These are phyloP conservation scores for Chrysoperla carnea DNA, from an alignment of 1,140 invertebrate species.

Conservation along the genomic window DNA sequence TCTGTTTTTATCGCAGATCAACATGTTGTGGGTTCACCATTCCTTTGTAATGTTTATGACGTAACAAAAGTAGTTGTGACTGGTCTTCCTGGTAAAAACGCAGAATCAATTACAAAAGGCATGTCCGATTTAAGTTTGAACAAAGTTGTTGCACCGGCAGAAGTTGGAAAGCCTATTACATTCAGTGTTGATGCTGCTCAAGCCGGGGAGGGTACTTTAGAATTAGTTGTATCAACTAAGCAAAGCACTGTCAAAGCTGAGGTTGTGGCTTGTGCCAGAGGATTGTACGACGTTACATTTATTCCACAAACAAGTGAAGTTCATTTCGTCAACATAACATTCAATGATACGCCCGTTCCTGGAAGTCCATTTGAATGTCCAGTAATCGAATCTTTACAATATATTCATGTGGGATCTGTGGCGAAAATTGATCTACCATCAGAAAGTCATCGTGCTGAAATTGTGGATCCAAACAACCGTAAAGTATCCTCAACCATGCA, in stretches of 20 bases:
- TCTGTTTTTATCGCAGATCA: slow-evolving; percentile 63
- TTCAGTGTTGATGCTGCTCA: slow-evolving; percentile 90
- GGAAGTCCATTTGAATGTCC: slow-evolving; percentile 75
- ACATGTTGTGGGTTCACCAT: slow-evolving; percentile 76
- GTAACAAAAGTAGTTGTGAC: slow-evolving; percentile 70
- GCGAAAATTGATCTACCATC: slow-evolving; percentile 30
- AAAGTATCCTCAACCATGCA: slow-evolving; percentile 18
- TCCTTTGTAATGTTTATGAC: slow-evolving; percentile 85
- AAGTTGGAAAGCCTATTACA: slow-evolving; percentile 67
- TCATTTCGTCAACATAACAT: slow-evolving; percentile 91
- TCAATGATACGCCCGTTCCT: slow-evolving; percentile 86
- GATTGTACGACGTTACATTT: slow-evolving; percentile 93
- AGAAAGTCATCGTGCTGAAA: slow-evolving; percentile 18
- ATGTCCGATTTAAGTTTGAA: slow-evolving; percentile 30
- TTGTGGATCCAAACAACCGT: slow-evolving; percentile 19
- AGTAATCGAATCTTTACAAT: slow-evolving; percentile 25
- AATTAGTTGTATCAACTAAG: slow-evolving; percentile 82
- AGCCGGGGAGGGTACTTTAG: slow-evolving; percentile 88
- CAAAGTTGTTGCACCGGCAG: slow-evolving; percentile 32
- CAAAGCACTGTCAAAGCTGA: slow-evolving; percentile 75
- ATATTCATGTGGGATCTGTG: slow-evolving; percentile 28
- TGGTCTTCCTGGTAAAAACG: slow-evolving; percentile 35
- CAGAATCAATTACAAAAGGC: slow-evolving; percentile 15
- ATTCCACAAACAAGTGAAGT: slow-evolving; percentile 75
- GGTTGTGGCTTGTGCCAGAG: slow-evolving; percentile 67